phyloP scores from a whole-genome alignment of 2,113 vertebrate species.

The Elachura formosa region DNA sequence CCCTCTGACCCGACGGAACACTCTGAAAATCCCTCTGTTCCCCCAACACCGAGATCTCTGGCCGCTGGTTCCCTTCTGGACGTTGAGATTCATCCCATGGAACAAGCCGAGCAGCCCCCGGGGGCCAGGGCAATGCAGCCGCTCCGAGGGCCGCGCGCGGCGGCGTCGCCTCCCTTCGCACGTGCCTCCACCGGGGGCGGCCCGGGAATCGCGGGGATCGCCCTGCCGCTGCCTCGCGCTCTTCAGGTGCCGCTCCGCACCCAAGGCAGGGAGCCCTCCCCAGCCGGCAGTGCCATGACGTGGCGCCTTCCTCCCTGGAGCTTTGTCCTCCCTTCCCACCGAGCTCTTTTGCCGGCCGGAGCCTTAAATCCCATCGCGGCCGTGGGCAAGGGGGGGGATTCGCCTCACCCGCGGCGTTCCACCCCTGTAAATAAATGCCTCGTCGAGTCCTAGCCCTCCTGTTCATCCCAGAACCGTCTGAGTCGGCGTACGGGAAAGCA shows the following conservation, averaged over 20 bases:
- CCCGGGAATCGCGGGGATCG: too few species aligned
- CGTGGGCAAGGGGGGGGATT: background rate
- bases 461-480: rapidly evolving
- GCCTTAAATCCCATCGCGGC: constrained; percentile 25
- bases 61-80: background rate
- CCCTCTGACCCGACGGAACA: background rate
- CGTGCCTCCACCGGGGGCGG: too few species aligned
- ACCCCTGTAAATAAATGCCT: constrained; percentile 3
- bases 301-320: background rate
- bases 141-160: too few species aligned
- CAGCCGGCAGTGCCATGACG: background rate
- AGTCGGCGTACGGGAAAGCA: background rate
- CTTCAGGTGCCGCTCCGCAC: too few species aligned
- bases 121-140: too few species aligned
- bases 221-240: too few species aligned
- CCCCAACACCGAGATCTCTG: background rate
- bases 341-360: constrained; percentile 20
- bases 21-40: background rate
- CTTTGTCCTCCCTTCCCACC: background rate
- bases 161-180: too few species aligned
- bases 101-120: too few species aligned
- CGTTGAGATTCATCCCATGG: rapidly evolving
- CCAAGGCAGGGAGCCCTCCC: background rate
- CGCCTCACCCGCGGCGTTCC: background rate
- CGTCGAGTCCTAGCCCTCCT: rapidly evolving